Conservation (phyloP, 1,140 invertebrate genomes). For the Vanessa tameamea region DNA sequence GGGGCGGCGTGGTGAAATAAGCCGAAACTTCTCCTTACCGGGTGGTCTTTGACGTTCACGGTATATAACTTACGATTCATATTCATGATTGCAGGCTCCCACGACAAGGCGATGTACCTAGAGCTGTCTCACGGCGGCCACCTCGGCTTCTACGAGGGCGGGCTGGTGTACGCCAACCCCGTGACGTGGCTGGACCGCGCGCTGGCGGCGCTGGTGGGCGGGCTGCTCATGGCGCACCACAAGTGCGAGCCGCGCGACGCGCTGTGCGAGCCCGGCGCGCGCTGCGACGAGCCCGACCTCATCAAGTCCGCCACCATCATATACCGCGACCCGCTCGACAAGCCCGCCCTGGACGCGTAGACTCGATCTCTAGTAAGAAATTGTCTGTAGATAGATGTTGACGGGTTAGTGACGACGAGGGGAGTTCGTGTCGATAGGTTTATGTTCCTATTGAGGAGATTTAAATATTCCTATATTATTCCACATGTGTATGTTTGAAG, state of each 20-base stretch:
- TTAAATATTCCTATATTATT: background rate
- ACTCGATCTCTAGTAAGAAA: background rate
- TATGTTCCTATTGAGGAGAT: slow-evolving; percentile 1
- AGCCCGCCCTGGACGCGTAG: slow-evolving; percentile 31
- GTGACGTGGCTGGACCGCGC: slow-evolving; percentile 95
- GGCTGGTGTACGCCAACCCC: slow-evolving; percentile 90
- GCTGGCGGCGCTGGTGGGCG: slow-evolving; percentile 87
- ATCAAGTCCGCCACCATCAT: slow-evolving; percentile 67
- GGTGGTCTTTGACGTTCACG: too few relatives aligned
- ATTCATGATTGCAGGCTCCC: slow-evolving; percentile 82
- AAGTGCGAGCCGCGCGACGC: slow-evolving; percentile 55
- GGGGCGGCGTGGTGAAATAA: too few relatives aligned
- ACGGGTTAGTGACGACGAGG: background rate
- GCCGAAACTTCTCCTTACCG: too few relatives aligned
- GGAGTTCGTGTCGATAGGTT: background rate
- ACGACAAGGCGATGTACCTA: slow-evolving; percentile 87
- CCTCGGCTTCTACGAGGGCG: slow-evolving; percentile 95
- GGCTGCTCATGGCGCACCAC: slow-evolving; percentile 83
- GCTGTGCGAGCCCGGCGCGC: slow-evolving; percentile 28
- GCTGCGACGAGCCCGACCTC: slow-evolving; percentile 55
- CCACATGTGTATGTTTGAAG: background rate
- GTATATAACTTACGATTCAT: too few relatives aligned
- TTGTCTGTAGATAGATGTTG: background rate
- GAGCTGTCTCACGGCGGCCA: slow-evolving; percentile 94
- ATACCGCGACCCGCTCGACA: slow-evolving; percentile 65